Base-by-base conservation (phyloP, 2,888 invertebrate species). In the Drosophila rubida region DNA sequence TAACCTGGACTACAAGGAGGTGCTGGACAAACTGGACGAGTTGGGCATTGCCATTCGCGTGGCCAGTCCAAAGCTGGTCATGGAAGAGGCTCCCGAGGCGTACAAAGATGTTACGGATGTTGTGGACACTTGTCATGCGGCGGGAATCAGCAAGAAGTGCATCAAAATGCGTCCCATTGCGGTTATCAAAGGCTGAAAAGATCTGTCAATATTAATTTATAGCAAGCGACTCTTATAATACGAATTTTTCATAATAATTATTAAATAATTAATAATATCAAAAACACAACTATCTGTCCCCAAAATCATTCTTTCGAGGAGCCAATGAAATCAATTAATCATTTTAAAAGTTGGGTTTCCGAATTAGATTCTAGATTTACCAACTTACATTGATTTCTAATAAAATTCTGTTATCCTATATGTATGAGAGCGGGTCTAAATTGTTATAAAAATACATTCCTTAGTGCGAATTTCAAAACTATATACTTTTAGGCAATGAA, bases 31-130 rank as follows among this genome's bases (percentile, higher is more conserved):
- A 90, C 92, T 99, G 68, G 95, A 97, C 74, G 93, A 94, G 51
- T 94, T 95, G 93, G 98, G 98, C 25, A 98, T 98, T 83, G 96
- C 98, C 2, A 99, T 99, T 75, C 94, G 99, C 89, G 98, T 99
- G 0, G 99, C 99, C 7, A 99, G 99, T 9, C 99, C 99, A 0
- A 99, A 99, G 92, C 93, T 99, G 65, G 99, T 99, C 0, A 99
- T 99, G 99, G 99, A 99, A 93, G 99, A 99, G 93, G 98, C 99
- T 4, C 99, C 99, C 0, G 98, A 99, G 90, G 99, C 99, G 0
- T 99, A 99, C 92, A 99, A 99, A 93, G 98, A 99, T 93, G 99
- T 99, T 0, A 99, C 98, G 0, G 99, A 99, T 93, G 99, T 99
- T 7, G 99, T 99, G 0, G 95, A 99, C 91, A 99, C 99, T 2